Evolutionary conservation across 2,113 vertebrate species (phyloP), one percentile per base, ranked within the genome.

Genomic region (Anoura caudifer): DNA sequence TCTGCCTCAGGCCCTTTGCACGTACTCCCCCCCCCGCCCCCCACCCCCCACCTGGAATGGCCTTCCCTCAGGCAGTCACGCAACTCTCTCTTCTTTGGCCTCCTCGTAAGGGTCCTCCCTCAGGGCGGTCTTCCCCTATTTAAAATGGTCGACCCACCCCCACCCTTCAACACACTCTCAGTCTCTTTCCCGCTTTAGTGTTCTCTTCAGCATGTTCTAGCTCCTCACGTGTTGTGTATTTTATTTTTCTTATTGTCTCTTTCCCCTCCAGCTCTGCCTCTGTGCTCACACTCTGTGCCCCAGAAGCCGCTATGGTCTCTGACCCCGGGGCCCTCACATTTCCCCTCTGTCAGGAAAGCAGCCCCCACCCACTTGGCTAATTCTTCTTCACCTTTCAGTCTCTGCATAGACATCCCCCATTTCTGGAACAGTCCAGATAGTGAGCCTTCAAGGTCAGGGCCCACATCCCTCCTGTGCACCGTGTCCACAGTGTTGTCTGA

Each of bases 401-500:
- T 87, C 28, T 43, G 28, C 38, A 59, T 70, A 67, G 59, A 52
- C 79, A 14, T 0, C 41, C n/a, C 3, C 31, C 47, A 17, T 54
- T 83, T 87, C 92, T 76, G 76, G 14, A 69, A 77, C 36, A 45
- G 45, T 70, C 76, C 61, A 45, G 76, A 43, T 50, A 15, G 59
- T 52, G 31, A 59, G 47, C 47, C 76, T 26, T 82, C n/a, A 33
- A 91, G 59, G 72, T 38, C 28, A 24, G 59, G 43, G n/a, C 26
- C n/a, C 12, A 13, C 7, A 17, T 24, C 4, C 3, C 4, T 17
- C 0, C 4, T 5, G 3, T 14, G 14, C 11, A 6, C 36, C 33
- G 14, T 52, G 28, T 12, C 56, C 50, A 38, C 2, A 0, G 50
- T 20, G 45, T 28, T 63, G 52, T 77, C 76, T 1, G 3, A 31